Percentiles rank a stretch among this genome's conserved stretches.
phyloP scores from a whole-genome alignment of 2,113 vertebrate genomes.

The Saguinus midas region DNA sequence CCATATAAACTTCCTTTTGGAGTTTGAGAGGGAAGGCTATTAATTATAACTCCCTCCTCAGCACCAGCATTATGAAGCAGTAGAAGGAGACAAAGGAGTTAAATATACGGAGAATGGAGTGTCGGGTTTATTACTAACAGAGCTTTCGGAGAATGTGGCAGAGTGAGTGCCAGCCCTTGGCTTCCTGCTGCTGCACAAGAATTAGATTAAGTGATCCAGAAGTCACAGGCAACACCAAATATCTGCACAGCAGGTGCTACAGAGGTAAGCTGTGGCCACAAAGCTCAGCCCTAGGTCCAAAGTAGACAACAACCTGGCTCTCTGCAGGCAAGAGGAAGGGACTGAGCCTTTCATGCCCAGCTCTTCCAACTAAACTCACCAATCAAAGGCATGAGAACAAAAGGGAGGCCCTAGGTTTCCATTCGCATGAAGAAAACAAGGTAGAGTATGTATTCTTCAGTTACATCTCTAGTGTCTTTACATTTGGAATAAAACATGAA shows the following conservation, averaged over 20 bases:
- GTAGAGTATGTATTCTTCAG: background rate
- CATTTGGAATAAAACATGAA: background rate
- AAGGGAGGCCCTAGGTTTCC: background rate
- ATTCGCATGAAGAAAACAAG: background rate
- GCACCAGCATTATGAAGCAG: background rate
- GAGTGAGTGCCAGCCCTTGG: background rate
- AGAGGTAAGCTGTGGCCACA: too few relatives aligned
- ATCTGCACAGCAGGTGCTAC: background rate
- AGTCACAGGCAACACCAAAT: fast-evolving
- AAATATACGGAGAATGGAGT: background rate
- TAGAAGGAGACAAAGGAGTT: background rate
- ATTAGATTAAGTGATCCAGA: background rate
- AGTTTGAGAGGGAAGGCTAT: background rate
- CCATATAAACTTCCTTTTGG: background rate
- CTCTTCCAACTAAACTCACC: background rate
- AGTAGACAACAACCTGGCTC: background rate
- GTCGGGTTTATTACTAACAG: background rate
- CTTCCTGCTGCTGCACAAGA: background rate
- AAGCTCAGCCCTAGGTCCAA: background rate
- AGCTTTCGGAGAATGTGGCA: background rate
- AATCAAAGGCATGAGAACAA: background rate
- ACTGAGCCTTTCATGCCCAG: background rate
- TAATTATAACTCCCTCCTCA: background rate
- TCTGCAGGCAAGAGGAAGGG: background rate
- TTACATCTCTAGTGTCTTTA: background rate